Conservation (phyloP, 2,797 vertebrate genomes). For the Cossypha heuglini region DNA sequence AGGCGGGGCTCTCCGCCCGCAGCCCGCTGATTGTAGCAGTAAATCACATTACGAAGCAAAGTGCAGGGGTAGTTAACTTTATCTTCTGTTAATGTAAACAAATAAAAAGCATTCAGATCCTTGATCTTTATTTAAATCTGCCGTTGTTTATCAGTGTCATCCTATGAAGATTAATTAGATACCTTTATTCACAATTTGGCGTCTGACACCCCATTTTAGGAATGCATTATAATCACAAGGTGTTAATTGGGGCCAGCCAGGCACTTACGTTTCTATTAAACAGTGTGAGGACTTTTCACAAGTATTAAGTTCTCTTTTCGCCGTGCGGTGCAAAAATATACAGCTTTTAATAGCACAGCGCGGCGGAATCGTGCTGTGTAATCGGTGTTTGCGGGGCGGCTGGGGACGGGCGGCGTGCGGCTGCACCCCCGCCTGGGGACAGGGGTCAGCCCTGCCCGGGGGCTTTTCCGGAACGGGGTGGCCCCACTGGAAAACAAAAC, state of each 20-base stretch:
- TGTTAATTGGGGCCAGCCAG: conserved; percentile 99
- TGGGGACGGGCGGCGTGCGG: rapidly evolving
- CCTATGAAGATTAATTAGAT: conserved; percentile 86
- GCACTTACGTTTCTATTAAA: conserved; percentile 92
- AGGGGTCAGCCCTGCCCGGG: rapidly evolving
- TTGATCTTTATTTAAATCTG: conserved; percentile 82
- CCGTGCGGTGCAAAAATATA: conserved; percentile 71
- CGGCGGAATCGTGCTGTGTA: neutral
- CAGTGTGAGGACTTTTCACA: conserved; percentile 83
- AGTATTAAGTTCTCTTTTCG: conserved; percentile 23
- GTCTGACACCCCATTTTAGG: conserved; percentile 86
- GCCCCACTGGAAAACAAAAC: rapidly evolving
- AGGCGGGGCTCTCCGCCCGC: neutral
- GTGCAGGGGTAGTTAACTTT: conserved; percentile 59
- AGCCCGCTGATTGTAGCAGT: neutral
- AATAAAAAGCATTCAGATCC: conserved; percentile 72
- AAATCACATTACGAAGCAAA: conserved; percentile 26
- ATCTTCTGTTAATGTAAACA: conserved; percentile 76
- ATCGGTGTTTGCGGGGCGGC: neutral
- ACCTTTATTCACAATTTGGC: conserved; percentile 82
- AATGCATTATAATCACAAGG: conserved; percentile 95
- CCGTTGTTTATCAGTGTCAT: conserved; percentile 87
- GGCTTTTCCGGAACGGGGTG: rapidly evolving
- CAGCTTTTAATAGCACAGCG: neutral
- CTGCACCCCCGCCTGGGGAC: no score